phyloP scores from a whole-genome alignment of 2,797 vertebrate genomes.

The Sebastes alutus region DNA sequence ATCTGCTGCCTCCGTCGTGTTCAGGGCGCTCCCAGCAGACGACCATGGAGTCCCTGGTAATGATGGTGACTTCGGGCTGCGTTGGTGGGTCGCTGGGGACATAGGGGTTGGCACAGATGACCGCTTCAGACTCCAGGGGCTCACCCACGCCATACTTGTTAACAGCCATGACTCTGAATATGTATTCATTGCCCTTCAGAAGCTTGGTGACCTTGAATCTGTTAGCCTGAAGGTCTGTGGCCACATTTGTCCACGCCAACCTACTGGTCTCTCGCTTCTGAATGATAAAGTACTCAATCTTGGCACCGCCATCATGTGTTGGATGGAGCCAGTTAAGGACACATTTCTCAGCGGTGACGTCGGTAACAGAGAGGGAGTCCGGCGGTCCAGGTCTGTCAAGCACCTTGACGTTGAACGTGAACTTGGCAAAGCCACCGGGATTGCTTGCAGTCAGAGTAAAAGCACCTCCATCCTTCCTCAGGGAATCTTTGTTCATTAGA shows the following conservation, averaged over 20 bases:
- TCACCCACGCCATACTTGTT: conserved; percentile 98
- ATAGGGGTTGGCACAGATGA: conserved; percentile 93
- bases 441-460: conserved; percentile 94
- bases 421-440: conserved; percentile 97
- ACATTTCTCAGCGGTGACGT: conserved; percentile 95
- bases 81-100: conserved; percentile 92
- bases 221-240: conserved; percentile 92
- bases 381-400: conserved; percentile 97
- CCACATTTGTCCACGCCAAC: conserved; percentile 96
- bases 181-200: conserved; percentile 96
- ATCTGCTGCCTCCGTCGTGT: conserved; percentile 94
- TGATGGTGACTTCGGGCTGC: conserved; percentile 93
- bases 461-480: conserved; percentile 91
- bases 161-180: conserved; percentile 98
- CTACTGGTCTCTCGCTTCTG: conserved; percentile 98
- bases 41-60: conserved; percentile 97
- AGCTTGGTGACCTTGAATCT: conserved; percentile 97
- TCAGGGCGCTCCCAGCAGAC: conserved; percentile 98
- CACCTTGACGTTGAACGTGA: conserved; percentile 95
- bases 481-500: conserved; percentile 92
- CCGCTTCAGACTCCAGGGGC: conserved; percentile 90
- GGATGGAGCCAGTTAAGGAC: conserved; percentile 96
- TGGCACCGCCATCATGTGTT: conserved; percentile 94
- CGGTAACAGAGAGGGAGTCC: conserved; percentile 89
- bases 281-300: conserved; percentile 95